Percentiles rank a stretch among this genome's conserved stretches.
Conservation (phyloP, 2,113 vertebrate genomes). For the Speoplatyrhinus poulsoni region DNA sequence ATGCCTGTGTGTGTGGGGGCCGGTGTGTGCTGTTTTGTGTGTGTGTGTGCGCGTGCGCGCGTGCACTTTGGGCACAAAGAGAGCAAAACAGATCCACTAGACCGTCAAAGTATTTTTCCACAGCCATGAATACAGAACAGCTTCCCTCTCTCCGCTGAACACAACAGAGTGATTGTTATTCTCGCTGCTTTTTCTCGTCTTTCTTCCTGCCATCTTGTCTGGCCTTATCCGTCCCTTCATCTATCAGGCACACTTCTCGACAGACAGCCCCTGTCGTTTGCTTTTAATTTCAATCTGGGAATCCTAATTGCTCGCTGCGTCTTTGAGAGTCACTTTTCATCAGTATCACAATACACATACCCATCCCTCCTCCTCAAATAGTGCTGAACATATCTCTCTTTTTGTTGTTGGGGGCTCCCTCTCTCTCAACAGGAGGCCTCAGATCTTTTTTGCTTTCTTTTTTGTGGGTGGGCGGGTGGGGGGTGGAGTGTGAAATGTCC, state of each 20-base stretch:
- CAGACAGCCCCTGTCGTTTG: conserved; percentile 51
- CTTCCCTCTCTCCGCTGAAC: conserved; percentile 30
- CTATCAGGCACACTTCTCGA: conserved; percentile 44
- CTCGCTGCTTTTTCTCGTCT: conserved; percentile 25
- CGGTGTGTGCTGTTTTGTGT: neutral
- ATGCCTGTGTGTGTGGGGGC: neutral
- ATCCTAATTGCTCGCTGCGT: conserved; percentile 52
- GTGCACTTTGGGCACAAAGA: no score
- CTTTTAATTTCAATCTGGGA: conserved; percentile 61
- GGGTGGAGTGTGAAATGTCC: no score
- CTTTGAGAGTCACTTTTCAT: conserved; percentile 49
- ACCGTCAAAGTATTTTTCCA: conserved; percentile 42
- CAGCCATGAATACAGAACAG: conserved; percentile 37
- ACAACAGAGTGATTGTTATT: conserved; percentile 48
- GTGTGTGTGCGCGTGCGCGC: conserved; percentile 7
- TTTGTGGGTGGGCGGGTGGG: neutral
- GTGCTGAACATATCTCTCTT: conserved; percentile 5
- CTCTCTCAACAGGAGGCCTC: conserved; percentile 17
- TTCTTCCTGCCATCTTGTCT: conserved; percentile 46
- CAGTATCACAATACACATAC: conserved; percentile 43
- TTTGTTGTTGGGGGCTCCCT: neutral
- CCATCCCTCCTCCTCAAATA: neutral
- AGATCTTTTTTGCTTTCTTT: conserved; percentile 42
- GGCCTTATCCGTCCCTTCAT: conserved; percentile 58
- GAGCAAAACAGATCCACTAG: conserved; percentile 25